phyloP scores from a whole-genome alignment of 1,140 invertebrate genomes.

The Trichoplusia ni region DNA sequence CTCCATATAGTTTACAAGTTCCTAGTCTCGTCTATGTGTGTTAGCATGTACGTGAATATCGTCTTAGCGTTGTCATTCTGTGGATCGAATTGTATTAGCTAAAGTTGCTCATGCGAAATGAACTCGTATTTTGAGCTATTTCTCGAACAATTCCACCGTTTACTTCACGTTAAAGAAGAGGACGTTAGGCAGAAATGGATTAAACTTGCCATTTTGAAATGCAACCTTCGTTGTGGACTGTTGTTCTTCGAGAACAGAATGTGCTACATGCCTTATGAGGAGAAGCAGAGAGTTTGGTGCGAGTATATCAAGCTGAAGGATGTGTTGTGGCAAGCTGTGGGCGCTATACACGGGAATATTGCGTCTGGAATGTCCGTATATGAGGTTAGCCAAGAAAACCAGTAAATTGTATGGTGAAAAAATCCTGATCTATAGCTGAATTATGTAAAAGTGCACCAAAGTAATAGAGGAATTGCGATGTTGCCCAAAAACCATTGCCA shows the following conservation, averaged over 20 bases:
- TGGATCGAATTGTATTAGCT: too few relatives aligned
- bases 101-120: background rate
- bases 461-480: too few relatives aligned
- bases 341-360: slow-evolving; percentile 58
- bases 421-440: too few relatives aligned
- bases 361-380: slow-evolving; percentile 20
- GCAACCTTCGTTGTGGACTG: slow-evolving; percentile 47
- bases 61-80: too few relatives aligned
- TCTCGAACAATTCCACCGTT: slow-evolving; percentile 39
- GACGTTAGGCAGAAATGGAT: slow-evolving; percentile 60
- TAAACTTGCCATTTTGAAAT: slow-evolving; percentile 56
- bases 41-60: too few relatives aligned
- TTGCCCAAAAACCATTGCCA: too few relatives aligned
- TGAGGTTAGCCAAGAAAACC: slow-evolving; percentile 35
- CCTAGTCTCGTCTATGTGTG: too few relatives aligned
- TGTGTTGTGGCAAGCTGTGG: slow-evolving; percentile 58
- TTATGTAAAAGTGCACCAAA: too few relatives aligned
- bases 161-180: slow-evolving; percentile 38
- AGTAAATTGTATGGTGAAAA: background rate
- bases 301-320: slow-evolving; percentile 59
- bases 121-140: background rate
- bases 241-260: slow-evolving; percentile 44
- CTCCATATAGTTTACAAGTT: too few relatives aligned
- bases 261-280: slow-evolving; percentile 30
- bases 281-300: slow-evolving; percentile 38